A percentile compares a stretch with the other conserved stretches of the same genome.
These are phyloP conservation scores for Microplitis mediator DNA, from an alignment of 1,140 invertebrate genomes.

Conservation along the genomic window DNA sequence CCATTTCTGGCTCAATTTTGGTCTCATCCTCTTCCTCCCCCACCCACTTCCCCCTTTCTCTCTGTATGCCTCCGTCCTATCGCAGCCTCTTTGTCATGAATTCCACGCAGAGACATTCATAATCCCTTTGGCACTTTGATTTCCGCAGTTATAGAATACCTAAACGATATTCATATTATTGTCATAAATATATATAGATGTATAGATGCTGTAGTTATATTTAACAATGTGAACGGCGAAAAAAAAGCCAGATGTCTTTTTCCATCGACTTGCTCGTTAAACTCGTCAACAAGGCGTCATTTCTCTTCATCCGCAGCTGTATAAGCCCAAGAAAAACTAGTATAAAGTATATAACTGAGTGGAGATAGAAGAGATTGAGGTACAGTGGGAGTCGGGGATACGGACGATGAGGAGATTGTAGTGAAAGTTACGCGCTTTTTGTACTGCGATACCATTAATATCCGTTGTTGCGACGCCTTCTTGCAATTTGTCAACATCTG, in stretches of 20 bases:
- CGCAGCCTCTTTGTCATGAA: conserved; percentile 20
- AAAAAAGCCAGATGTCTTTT: too few relatives aligned
- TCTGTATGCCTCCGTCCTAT: neutral
- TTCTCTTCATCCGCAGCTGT: conserved; percentile 60
- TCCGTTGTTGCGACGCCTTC: conserved; percentile 60
- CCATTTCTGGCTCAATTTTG: conserved; percentile 1
- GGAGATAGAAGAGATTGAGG: neutral
- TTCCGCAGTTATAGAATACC: neutral
- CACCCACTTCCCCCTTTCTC: conserved; percentile 22
- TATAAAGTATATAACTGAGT: too few relatives aligned
- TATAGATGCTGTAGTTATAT: too few relatives aligned
- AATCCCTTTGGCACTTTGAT: conserved; percentile 14
- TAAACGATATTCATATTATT: too few relatives aligned
- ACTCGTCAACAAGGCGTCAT: conserved; percentile 48
- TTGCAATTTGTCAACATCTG: conserved; percentile 64
- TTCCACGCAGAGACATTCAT: conserved; percentile 14
- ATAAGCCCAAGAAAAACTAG: conserved; percentile 11
- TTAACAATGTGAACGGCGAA: too few relatives aligned
- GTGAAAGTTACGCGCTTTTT: conserved; percentile 57
- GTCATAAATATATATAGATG: neutral
- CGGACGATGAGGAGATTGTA: conserved; percentile 39
- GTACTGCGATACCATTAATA: conserved; percentile 59
- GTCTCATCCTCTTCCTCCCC: neutral
- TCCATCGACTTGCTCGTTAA: neutral
- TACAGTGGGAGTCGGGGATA: neutral